Evolutionary conservation across 2,113 vertebrate genomes (phyloP).

Genomic region (Rhinogobius similis): DNA sequence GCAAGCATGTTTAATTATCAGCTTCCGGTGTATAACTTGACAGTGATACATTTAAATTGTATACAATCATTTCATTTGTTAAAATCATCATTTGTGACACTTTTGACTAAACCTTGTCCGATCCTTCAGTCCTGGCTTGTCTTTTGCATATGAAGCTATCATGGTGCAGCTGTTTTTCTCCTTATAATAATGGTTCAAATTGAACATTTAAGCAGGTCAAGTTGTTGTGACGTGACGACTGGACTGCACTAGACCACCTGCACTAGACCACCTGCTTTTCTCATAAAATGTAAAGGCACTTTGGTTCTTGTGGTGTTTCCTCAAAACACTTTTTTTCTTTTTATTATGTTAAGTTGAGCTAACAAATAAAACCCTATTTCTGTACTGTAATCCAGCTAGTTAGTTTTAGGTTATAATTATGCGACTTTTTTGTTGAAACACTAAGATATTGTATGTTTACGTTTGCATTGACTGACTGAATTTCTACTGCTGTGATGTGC

Average conservation of each 20-base stretch:
- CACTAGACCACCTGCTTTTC: neutral
- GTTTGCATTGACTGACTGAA: conserved; percentile 8
- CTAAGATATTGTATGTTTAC: neutral
- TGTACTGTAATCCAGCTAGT: neutral
- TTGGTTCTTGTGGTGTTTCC: neutral
- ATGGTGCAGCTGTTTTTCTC: conserved; percentile 1
- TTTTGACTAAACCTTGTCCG: neutral
- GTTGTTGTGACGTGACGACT: neutral
- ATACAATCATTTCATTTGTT: neutral
- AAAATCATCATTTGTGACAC: neutral
- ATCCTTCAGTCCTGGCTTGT: neutral
- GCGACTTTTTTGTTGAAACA: neutral
- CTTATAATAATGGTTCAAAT: neutral
- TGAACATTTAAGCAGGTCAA: conserved; percentile 2
- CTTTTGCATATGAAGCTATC: neutral
- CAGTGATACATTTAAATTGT: neutral
- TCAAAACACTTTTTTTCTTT: neutral
- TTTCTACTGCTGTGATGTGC: conserved; percentile 3
- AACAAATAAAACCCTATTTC: neutral
- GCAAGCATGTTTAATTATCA: neutral
- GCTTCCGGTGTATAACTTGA: neutral
- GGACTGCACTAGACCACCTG: neutral
- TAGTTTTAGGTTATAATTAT: neutral
- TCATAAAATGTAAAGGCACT: neutral
- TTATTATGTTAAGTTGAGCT: neutral